Base-by-base conservation (phyloP, 2,888 invertebrate species). In the Julus scanicus region DNA sequence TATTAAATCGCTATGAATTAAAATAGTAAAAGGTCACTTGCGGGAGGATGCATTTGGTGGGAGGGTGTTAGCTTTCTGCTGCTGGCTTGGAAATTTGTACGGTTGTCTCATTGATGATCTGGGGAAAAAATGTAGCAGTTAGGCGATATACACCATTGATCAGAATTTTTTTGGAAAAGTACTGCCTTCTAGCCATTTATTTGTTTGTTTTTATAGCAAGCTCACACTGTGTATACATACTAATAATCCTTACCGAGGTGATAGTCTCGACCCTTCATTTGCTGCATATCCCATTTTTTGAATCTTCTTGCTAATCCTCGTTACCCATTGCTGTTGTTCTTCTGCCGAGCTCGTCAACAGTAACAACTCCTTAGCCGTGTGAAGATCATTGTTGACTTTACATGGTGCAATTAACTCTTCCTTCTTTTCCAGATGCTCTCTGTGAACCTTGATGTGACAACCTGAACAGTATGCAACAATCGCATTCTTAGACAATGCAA, bases 401-500 rank as follows among this genome's bases (percentile, higher is more conserved):
- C 99, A 99, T 86, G 98, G 98, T 90, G 97, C 97, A 92, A 98
- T 95, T 89, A 95, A 94, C 92, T 97, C 97, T 92, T 96, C 96
- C 91, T 95, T 95, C 91, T 95, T 95, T 91, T 96, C 96, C 92
- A 97, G 95, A 94, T 99, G 99, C 92, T 99, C 99, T 93, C 97
- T 97, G 93, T 99, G 99, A 91, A 99, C 96, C 94, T 99, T 99
- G 92, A 97, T 96, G 92, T 97, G 96, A 93, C 99, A 99, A 90
- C 98, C 98, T 96, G 92, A 83, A 91, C 91, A 85, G 49, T 90
- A 20, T 20, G 39, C 20, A 87, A 87, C 15, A 37, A 8, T n/a
- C 3, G n/a, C 17, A 0, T 86, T 9, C 11, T 49, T 15, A 39
- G 13, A 20, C 20, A 29, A 86, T 39, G 11, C 57, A 86, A n/a